Conservation (phyloP, 1,140 invertebrate genomes). For the Venustaconcha ellipsiformis region DNA sequence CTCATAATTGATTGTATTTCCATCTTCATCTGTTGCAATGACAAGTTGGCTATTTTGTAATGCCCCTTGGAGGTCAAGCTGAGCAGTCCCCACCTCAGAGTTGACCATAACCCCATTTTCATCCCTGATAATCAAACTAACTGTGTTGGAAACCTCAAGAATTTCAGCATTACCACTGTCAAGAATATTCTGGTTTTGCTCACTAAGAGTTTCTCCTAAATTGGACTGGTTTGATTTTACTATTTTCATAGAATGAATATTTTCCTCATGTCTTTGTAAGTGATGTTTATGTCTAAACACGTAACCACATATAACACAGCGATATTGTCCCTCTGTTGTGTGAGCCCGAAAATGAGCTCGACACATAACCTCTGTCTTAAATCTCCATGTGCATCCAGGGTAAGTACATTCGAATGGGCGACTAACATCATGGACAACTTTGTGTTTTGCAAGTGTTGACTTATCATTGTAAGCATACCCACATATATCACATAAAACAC, state of each 20-base stretch:
- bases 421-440: constrained; percentile 60
- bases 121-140: constrained; percentile 34
- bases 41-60: constrained; percentile 52
- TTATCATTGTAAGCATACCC: constrained; percentile 63
- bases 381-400: constrained; percentile 63
- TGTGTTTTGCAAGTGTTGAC: constrained; percentile 63
- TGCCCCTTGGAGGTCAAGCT: constrained; percentile 40
- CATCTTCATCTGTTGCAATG: constrained; percentile 52
- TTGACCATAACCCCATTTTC: constrained; percentile 30
- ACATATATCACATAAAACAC: constrained; percentile 65
- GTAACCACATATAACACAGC: constrained; percentile 58
- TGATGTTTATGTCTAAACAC: constrained; percentile 66
- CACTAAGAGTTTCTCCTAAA: constrained; percentile 2
- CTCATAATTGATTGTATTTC: constrained; percentile 52
- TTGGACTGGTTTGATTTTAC: background rate
- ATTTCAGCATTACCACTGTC: constrained; percentile 26
- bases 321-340: constrained; percentile 51
- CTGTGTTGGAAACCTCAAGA: constrained; percentile 22
- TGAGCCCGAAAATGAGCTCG: constrained; percentile 60
- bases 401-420: constrained; percentile 60
- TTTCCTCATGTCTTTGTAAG: constrained; percentile 56
- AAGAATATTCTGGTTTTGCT: constrained; percentile 8
- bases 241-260: constrained; percentile 51
- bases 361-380: constrained; percentile 63
- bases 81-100: constrained; percentile 39